Evolutionary conservation across 2,888 invertebrate species (phyloP), one percentile per base, ranked within the genome.

Genomic region (Chorisops tibialis): DNA sequence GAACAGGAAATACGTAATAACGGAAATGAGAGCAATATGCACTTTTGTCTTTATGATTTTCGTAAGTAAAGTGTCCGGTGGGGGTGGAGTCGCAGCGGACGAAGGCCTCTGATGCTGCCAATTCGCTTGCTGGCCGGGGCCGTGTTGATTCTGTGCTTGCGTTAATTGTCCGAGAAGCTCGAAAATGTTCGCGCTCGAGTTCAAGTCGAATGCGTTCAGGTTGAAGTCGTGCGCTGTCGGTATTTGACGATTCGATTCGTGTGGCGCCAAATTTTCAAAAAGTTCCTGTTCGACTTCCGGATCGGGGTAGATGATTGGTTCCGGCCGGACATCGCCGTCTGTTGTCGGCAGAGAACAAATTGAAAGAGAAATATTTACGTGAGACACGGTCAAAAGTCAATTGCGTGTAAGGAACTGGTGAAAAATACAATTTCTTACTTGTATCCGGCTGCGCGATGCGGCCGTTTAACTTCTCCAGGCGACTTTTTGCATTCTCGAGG

Each of bases 401-500:
- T 47, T 47, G 12, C 22, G 22, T 12, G 12, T 47, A 11, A 18
- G 1, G n/a, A n/a, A n/a, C n/a, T n/a, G n/a, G n/a, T n/a, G n/a
- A 49, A 22, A n/a, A 22, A 49, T 41, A 6, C 14, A 49, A 11
- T n/a, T 14, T 37, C 18, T 35, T 51, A 51, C 37, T 51, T 35
- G 9, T 11, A 1, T 35, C 2, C 18, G 22, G 2, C 14, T 11
- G 4, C 12, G 7, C 3, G 16, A n/a, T 1, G 21, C 35, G 38
- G 16, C 54, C 54, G 39, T 39, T 54, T 3, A 54, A 18, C 21
- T 41, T 38, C 6, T 54, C 54, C 21, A 54, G 21, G 2, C 54
- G 38, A 19, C 22, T 14, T 54, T 54, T 54, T 6, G 54, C 54
- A 41, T 54, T 54, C 18, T 54, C 22, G n/a, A 54, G 41, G 11